Evolutionary conservation across 2,113 vertebrate genomes (phyloP).

Genomic region (Equus quagga): DNA sequence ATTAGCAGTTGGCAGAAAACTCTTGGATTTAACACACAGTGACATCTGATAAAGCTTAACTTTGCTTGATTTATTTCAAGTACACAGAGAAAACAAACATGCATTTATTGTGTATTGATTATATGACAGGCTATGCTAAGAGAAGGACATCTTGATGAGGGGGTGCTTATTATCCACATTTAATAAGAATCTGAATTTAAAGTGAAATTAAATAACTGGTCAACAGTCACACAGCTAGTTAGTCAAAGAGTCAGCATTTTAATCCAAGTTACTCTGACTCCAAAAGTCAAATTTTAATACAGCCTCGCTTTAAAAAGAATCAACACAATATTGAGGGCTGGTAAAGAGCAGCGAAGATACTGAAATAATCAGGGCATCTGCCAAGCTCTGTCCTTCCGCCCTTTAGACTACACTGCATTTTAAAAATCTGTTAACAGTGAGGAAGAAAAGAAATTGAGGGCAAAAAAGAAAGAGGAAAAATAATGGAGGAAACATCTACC

Average conservation of each 20-base stretch:
- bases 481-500: neutral
- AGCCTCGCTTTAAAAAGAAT: neutral
- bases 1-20: neutral
- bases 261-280: neutral
- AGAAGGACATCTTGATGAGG: neutral
- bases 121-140: neutral
- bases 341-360: neutral
- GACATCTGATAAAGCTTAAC: neutral
- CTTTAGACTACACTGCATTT: neutral
- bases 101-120: neutral
- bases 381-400: neutral
- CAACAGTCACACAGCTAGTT: neutral
- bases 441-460: neutral
- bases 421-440: neutral
- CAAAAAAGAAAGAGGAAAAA: neutral
- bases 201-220: constrained; percentile 19
- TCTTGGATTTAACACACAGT: neutral
- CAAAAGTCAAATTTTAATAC: neutral
- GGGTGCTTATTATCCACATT: neutral
- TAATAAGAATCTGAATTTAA: neutral
- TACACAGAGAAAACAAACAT: neutral
- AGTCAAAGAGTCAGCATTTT: neutral
- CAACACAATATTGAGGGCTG: neutral
- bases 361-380: neutral
- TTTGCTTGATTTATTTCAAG: neutral